Evolutionary conservation across 2,888 invertebrate genomes (phyloP).

Genomic region (Phortica magna): DNA sequence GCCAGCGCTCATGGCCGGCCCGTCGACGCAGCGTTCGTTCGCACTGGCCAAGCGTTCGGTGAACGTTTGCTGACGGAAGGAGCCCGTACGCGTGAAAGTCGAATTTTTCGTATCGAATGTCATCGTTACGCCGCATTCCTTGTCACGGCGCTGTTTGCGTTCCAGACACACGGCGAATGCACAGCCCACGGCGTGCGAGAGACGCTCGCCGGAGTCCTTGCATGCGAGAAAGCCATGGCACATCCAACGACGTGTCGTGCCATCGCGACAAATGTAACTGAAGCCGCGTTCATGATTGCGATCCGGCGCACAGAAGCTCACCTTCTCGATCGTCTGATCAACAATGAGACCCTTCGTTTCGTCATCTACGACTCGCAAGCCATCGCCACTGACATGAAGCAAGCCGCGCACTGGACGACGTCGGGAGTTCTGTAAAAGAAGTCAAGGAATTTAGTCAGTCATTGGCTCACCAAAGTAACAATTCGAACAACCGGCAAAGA

Average conservation of each 20-base stretch:
- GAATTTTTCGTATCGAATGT: slow-evolving; percentile 93
- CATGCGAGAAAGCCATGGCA: slow-evolving; percentile 99
- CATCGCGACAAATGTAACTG: slow-evolving; percentile 99
- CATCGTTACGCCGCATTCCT: slow-evolving; percentile 96
- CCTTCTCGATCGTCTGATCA: slow-evolving; percentile 99
- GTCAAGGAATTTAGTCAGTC: background rate
- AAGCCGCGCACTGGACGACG: slow-evolving; percentile 93
- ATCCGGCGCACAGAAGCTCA: slow-evolving; percentile 99
- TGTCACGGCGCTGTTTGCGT: slow-evolving; percentile 97
- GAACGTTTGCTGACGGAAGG: slow-evolving; percentile 91
- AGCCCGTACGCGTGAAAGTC: slow-evolving; percentile 95
- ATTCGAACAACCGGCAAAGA: no score
- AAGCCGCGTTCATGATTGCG: slow-evolving; percentile 97
- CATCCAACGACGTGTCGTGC: slow-evolving; percentile 99
- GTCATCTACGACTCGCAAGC: slow-evolving; percentile 97
- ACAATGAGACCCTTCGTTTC: slow-evolving; percentile 99
- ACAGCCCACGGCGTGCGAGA: slow-evolving; percentile 99
- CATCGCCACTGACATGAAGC: slow-evolving; percentile 95
- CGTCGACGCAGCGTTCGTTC: slow-evolving; percentile 79
- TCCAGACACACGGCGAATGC: slow-evolving; percentile 99
- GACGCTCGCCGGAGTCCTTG: slow-evolving; percentile 96
- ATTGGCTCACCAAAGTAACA: no score
- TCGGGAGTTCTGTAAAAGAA: slow-evolving; percentile 86
- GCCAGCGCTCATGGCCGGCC: slow-evolving; percentile 64
- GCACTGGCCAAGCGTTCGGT: slow-evolving; percentile 85